Evolutionary conservation across 2,888 invertebrate species (phyloP).

Genomic region (Caenorhabditis becei): DNA sequence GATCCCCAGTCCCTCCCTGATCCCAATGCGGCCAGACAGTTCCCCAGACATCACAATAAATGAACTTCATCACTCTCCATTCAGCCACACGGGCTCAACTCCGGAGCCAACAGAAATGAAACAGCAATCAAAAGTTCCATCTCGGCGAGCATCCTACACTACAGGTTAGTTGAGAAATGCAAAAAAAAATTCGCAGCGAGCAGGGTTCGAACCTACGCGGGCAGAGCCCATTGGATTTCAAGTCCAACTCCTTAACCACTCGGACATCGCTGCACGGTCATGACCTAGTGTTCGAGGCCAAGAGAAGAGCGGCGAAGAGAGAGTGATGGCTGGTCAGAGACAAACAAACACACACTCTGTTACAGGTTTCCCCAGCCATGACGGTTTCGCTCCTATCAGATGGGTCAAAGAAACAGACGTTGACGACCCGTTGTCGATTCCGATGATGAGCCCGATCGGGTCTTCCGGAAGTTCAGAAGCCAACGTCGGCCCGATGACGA

Average conservation of each 20-base stretch:
- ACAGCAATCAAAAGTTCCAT: slow-evolving; percentile 24
- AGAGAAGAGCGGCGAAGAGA: background rate
- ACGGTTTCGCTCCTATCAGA: slow-evolving; percentile 49
- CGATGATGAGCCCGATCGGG: slow-evolving; percentile 65
- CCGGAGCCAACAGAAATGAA: slow-evolving; percentile 64
- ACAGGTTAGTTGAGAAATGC: slow-evolving; percentile 28
- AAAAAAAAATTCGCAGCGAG: slow-evolving; percentile 82
- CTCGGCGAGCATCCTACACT: slow-evolving; percentile 53
- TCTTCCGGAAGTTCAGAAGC: slow-evolving; percentile 54
- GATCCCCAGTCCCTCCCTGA: slow-evolving; percentile 66
- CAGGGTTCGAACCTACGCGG: slow-evolving; percentile 87
- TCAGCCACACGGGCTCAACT: slow-evolving; percentile 69
- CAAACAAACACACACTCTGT: background rate
- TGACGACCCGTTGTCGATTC: slow-evolving; percentile 65
- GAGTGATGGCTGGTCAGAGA: background rate
- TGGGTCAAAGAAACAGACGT: slow-evolving; percentile 74
- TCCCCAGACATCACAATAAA: slow-evolving; percentile 64
- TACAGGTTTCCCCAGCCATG: slow-evolving; percentile 54
- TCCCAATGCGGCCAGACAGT: slow-evolving; percentile 63
- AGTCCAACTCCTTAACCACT: slow-evolving; percentile 86
- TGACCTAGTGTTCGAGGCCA: background rate
- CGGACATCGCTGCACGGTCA: slow-evolving; percentile 58
- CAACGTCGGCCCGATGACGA: slow-evolving; percentile 31
- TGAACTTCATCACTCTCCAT: slow-evolving; percentile 61
- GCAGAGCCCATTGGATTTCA: slow-evolving; percentile 86